Evolutionary conservation across 2,888 invertebrate species (phyloP).

Genomic region (Phania funesta): DNA sequence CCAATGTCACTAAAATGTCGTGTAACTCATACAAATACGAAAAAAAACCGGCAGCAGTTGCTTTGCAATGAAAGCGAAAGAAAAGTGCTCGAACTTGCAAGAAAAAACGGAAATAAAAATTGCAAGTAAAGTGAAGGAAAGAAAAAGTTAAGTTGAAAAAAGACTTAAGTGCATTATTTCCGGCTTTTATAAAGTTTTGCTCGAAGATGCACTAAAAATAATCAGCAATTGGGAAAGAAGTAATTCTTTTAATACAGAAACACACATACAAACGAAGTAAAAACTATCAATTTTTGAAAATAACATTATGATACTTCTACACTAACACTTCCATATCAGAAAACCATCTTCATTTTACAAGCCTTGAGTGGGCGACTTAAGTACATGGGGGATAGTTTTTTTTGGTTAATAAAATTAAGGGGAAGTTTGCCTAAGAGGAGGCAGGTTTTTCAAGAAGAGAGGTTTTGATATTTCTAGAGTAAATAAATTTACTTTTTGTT

Average conservation of each 20-base stretch:
- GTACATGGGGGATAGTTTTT: background rate
- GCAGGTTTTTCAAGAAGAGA: no score
- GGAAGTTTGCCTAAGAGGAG: no score
- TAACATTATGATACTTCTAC: slow-evolving; percentile 26
- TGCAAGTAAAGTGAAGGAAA: slow-evolving; percentile 10
- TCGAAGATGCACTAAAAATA: slow-evolving; percentile 62
- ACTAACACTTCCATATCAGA: background rate
- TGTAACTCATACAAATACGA: slow-evolving; percentile 57
- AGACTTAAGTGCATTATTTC: slow-evolving; percentile 74
- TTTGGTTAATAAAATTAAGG: background rate
- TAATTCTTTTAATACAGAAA: slow-evolving; percentile 11
- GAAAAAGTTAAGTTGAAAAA: slow-evolving; percentile 18
- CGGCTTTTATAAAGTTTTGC: slow-evolving; percentile 74
- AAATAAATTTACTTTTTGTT: no score
- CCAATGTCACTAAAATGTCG: slow-evolving; percentile 61
- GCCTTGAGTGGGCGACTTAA: background rate
- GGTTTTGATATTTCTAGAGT: no score
- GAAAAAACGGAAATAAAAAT: slow-evolving; percentile 21
- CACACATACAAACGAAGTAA: background rate
- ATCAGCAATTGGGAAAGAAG: slow-evolving; percentile 32
- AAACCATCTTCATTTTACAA: background rate
- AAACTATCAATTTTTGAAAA: slow-evolving; percentile 39
- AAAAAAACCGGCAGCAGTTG: background rate
- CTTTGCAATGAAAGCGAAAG: slow-evolving; percentile 13
- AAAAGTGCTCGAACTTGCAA: slow-evolving; percentile 35